Base-by-base conservation (phyloP, 2,888 invertebrate species). In the Zhuqinia jingwanae region DNA sequence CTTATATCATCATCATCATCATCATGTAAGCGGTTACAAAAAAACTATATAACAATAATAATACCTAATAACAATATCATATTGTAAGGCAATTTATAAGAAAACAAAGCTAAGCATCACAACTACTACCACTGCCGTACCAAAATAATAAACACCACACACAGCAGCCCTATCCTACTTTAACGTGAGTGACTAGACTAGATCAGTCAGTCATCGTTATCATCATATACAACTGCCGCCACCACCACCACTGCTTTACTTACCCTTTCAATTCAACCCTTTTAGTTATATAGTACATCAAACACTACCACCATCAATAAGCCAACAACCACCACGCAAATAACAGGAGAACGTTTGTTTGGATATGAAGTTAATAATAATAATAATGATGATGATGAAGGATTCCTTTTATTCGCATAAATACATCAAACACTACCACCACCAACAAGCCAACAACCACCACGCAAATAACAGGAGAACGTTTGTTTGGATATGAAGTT, bases 211-310 rank as follows among this genome's bases (percentile, higher is more conserved):
- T n/a, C n/a, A n/a, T n/a, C n/a, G n/a, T 65, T 13, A 30, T 65
- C 17, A 36, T 22, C 25, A 17, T 22, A 22, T n/a, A n/a, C n/a
- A n/a, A n/a, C n/a, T n/a, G n/a, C n/a, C n/a, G n/a, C n/a, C 13
- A 50, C 45, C 42, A n/a, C n/a, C n/a, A 78, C 78, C 17, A 63
- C 45, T 36, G 56, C 68, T 6, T 53, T 56, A 75, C 75, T 84
- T 77, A 84, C 84, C 84, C 84, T 84, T 84, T 84, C 84, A 65
- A 68, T 84, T 58, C 65, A 68, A 76, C 82, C 73, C 75, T 82
- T 82, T 82, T 75, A 30, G 73, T 73, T 73, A 82, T 82, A 58
- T 63, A 58, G 63, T 73, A 63, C 60, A 73, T n/a, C 22, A 30
- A 20, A 45, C n/a, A n/a, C n/a, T n/a, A n/a, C n/a, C 47, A n/a